These are phyloP conservation scores for Physocephala rufipes DNA, from an alignment of 2,888 invertebrate genomes.

Conservation along the genomic window DNA sequence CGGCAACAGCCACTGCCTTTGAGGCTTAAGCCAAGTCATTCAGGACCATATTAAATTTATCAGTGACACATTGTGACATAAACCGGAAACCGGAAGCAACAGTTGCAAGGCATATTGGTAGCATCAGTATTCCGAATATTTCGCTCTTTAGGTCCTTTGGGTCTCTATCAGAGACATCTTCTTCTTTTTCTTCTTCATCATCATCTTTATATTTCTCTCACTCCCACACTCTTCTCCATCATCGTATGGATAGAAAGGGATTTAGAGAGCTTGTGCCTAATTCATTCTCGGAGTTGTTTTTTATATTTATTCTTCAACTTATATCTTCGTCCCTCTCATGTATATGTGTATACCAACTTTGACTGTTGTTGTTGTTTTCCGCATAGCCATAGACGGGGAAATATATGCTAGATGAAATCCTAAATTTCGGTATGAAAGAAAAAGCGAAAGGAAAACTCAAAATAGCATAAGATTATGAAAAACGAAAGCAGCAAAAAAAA, in stretches of 20 bases:
- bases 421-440: no score
- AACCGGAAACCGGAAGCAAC: constrained; percentile 29
- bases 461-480: no score
- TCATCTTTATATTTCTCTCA: not conserved
- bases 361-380: not conserved
- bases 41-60: constrained; percentile 30
- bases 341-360: not conserved
- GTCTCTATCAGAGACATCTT: not conserved
- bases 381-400: no score
- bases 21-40: no score
- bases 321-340: not conserved
- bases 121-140: no score
- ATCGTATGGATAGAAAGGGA: not conserved
- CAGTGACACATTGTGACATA: constrained; percentile 22
- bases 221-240: not conserved
- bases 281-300: not conserved
- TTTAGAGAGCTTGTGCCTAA: no score
- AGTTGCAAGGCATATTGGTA: no score
- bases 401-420: no score
- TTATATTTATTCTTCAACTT: constrained; percentile 2
- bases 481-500: no score
- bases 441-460: no score
- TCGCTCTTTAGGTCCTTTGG: no score
- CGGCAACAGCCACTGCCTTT: no score
- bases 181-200: not conserved